phyloP scores from a whole-genome alignment of 2,113 vertebrate species.

The Polyodon spathula region DNA sequence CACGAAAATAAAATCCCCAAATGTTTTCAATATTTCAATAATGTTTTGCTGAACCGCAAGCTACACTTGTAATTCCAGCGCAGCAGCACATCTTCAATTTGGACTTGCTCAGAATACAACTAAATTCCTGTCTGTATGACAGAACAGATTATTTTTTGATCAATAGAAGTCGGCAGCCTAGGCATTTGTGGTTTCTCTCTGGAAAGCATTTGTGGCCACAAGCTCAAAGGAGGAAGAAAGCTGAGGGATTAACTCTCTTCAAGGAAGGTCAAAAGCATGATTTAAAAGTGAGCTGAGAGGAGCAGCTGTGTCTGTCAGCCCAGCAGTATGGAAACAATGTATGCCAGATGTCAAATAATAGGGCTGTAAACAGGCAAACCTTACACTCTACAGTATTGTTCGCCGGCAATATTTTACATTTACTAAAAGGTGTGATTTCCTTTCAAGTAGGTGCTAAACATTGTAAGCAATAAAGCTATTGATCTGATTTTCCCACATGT shows the following conservation, averaged over 20 bases:
- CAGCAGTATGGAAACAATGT: conserved; percentile 55
- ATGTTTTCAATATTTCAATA: background rate
- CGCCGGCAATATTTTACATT: conserved; percentile 26
- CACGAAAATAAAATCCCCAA: conserved; percentile 6
- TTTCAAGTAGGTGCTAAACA: background rate
- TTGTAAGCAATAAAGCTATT: background rate
- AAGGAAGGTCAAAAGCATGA: conserved; percentile 59
- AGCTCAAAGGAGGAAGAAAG: conserved; percentile 49
- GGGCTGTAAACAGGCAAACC: conserved; percentile 33
- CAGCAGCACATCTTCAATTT: conserved; percentile 35
- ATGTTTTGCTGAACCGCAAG: conserved; percentile 2
- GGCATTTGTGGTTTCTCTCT: conserved; percentile 44
- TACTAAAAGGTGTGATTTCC: conserved; percentile 13
- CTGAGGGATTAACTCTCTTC: conserved; percentile 49
- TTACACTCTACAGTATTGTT: conserved; percentile 26
- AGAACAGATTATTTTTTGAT: conserved; percentile 42
- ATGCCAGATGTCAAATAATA: conserved; percentile 52
- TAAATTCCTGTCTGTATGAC: conserved; percentile 44
- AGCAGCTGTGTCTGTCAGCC: conserved; percentile 55
- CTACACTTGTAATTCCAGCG: conserved; percentile 32
- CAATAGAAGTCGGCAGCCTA: conserved; percentile 43
- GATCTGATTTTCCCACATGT: background rate
- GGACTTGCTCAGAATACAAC: conserved; percentile 31
- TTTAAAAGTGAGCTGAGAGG: conserved; percentile 52
- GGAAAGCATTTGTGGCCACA: conserved; percentile 50